phyloP scores from a whole-genome alignment of 2,888 invertebrate species.

The Cataglyphis cursor region DNA sequence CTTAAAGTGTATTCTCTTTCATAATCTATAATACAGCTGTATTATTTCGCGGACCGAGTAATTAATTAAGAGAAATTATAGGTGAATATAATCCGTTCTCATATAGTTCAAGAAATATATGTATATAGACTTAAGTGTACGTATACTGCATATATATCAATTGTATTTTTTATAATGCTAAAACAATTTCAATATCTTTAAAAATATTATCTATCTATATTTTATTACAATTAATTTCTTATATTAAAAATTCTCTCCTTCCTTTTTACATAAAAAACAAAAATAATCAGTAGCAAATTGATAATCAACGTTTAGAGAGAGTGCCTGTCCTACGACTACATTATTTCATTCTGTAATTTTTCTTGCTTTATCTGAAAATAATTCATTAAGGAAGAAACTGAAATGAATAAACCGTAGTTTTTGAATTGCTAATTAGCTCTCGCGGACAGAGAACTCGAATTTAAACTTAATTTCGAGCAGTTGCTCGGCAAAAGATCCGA shows the following conservation, averaged over 20 bases:
- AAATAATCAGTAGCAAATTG: conserved; percentile 10
- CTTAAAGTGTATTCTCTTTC: conserved; percentile 47
- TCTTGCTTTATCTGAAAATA: background rate
- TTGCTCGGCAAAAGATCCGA: conserved; percentile 14
- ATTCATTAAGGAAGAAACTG: background rate
- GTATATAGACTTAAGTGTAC: background rate
- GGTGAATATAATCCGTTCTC: background rate
- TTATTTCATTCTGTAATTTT: background rate
- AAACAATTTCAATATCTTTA: background rate
- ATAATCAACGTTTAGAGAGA: conserved; percentile 6
- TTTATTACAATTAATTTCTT: background rate
- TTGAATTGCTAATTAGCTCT: conserved; percentile 27
- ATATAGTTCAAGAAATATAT: background rate
- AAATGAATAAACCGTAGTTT: background rate
- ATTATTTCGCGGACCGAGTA: conserved; percentile 10
- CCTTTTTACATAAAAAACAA: background rate
- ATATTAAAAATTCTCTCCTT: conserved; percentile 3
- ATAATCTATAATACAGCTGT: conserved; percentile 40
- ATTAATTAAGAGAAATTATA: conserved; percentile 37
- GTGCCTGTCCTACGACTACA: background rate
- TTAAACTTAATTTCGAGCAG: conserved; percentile 27
- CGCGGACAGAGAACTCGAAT: conserved; percentile 31
- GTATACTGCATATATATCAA: background rate
- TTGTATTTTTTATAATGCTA: background rate
- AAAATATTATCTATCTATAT: background rate